Base-by-base conservation (phyloP, 30 jellyfish, hydroid and myxozoan genomes). In the Rhopilema esculentum region DNA sequence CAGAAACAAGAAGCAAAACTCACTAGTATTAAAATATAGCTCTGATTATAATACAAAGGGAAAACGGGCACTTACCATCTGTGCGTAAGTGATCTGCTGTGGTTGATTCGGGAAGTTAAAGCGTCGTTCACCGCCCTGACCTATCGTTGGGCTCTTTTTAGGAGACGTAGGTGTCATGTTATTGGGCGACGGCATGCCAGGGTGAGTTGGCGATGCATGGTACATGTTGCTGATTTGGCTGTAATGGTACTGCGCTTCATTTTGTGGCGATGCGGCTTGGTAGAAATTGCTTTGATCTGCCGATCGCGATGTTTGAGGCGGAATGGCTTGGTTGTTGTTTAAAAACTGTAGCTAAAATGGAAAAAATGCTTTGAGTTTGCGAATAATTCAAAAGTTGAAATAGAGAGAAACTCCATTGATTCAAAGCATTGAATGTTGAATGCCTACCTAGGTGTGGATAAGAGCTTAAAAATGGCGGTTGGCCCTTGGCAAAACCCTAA, bases 141-240 rank as follows among this genome's bases (percentile, higher is more conserved):
- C 78, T 26, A 83, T 52, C 72, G 85, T 76, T 20, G 92, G 92
- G 76, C 92, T 84, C 80, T 84, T 84, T 64, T 72, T 84, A 0
- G 92, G 92, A 1, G 92, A 84, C 4, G 80, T 70, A 15, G 92
- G 92, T 28, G 92, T 70, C 86, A 71, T 69, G 57, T 68, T 72
- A 50, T 85, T 23, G 22, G 86, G 92, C 9, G 92, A 63, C n/a
- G 92, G 52, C 80, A 72, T 70, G 22, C 91, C 91, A 16, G 79
- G 80, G 49, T 84, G 92, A 28, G 83, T 69, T 52, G 86, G 92
- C 28, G 92, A 84, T 0, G 92, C 21, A 30, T 84, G 92, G 27
- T 84, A 84, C 86, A 84, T 71, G 17, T 77, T 77, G 19, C 73
- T 67, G 88, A 88, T 88, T 1, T 64, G 49, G 33, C 28, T 64